Conservation (phyloP, 2,888 invertebrate species). For the Aphrophora alni region DNA sequence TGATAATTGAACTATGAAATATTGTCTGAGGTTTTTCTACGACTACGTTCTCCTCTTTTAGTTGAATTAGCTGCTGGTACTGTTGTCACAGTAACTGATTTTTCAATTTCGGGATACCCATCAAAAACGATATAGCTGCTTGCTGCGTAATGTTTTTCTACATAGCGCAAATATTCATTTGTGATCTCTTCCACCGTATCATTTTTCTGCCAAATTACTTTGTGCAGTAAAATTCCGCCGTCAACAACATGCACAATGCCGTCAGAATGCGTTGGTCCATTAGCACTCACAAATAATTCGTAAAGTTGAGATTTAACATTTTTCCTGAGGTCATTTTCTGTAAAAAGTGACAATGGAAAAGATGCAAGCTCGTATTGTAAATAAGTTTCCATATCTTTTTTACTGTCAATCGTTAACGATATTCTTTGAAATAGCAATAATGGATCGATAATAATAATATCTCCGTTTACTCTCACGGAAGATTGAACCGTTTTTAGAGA, state of each 20-base stretch:
- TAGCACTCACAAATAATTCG: background rate
- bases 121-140: too few relatives aligned
- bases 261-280: conserved; percentile 11
- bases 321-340: too few relatives aligned
- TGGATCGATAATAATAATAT: background rate
- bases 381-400: too few relatives aligned
- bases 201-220: too few relatives aligned
- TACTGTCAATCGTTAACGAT: too few relatives aligned
- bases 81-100: conserved; percentile 11
- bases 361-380: background rate
- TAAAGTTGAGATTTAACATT: too few relatives aligned
- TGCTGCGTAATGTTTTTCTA: background rate
- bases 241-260: background rate
- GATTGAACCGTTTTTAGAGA: background rate
- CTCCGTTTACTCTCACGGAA: conserved; percentile 1
- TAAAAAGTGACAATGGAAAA: background rate
- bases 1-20: too few relatives aligned
- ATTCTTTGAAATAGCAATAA: too few relatives aligned
- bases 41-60: conserved; percentile 8
- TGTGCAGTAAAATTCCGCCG: background rate
- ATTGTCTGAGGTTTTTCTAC: background rate
- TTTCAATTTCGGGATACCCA: background rate
- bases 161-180: background rate
- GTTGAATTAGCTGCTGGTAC: conserved; percentile 4
- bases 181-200: background rate